A percentile compares a stretch with the other conserved stretches of the same genome.
phyloP scores from a whole-genome alignment of 2,797 vertebrate species.

The Chelon labrosus region DNA sequence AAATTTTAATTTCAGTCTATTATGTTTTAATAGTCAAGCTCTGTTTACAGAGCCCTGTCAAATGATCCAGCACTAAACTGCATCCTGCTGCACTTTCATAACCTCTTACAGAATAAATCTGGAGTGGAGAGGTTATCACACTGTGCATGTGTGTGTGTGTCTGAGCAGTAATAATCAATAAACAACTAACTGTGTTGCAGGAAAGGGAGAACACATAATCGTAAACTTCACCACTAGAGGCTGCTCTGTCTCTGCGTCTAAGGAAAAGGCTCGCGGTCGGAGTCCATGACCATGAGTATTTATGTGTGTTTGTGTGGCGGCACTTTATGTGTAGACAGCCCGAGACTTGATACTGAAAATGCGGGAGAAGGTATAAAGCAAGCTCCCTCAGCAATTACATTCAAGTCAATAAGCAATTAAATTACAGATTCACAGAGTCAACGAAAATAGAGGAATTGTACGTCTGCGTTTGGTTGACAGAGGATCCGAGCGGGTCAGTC shows the following conservation, averaged over 20 bases:
- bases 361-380: background rate
- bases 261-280: conserved; percentile 10
- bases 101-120: conserved; percentile 6
- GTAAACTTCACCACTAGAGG: conserved; percentile 76
- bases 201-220: background rate
- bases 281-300: conserved; percentile 19
- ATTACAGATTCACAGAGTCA: conserved; percentile 8
- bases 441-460: background rate
- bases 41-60: background rate
- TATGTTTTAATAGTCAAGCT: conserved; percentile 12
- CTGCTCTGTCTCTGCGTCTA: conserved; percentile 73
- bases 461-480: conserved; percentile 10
- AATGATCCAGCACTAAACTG: background rate
- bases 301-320: conserved; percentile 32
- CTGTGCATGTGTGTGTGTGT: conserved; percentile 14
- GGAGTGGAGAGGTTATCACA: conserved; percentile 15
- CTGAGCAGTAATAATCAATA: conserved; percentile 41
- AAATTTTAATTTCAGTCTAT: conserved; percentile 11
- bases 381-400: conserved; percentile 21
- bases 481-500: background rate
- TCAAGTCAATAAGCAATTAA: conserved; percentile 21
- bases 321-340: conserved; percentile 21
- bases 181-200: background rate
- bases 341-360: background rate
- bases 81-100: conserved; percentile 22